Base-by-base conservation (phyloP, 2,888 invertebrate species). In the Dasysyrphus tricinctus region DNA sequence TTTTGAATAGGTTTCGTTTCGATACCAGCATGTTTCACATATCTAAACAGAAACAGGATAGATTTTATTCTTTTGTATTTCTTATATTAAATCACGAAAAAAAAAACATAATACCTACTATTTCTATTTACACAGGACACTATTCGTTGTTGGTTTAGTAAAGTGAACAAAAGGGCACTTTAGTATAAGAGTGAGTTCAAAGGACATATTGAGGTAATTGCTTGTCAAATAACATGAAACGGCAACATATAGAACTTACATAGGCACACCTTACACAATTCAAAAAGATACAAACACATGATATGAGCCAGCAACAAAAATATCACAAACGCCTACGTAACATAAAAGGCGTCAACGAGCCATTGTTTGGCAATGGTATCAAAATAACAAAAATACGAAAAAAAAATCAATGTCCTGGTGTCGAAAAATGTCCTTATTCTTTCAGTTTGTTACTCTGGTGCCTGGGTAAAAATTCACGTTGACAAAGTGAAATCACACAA, bases 221-320 rank as follows among this genome's bases (percentile, higher is more conserved):
- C 77, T 78, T 82, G 78, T 82, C 82, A 82, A 82, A 82, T 78
- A 78, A 82, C 69, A 59, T 61, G 73, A 73, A 82, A 82, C 77
- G 59, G 51, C 24, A 24, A 57, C 57, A 81, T 65, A 81, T 67
- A 72, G 65, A 76, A 81, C 72, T 65, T 54, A 44, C 29, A 63
- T 14, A 24, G 1, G 3, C 1, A 83, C 47, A 49, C 65, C 44
- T 82, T 83, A 74, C 61, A 74, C 74, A 69, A 77, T 82, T 34
- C 59, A 61, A 78, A 44, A 56, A 67, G 51, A 77, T 72, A 77
- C 63, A 47, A 7, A 65, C 65, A 65, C 24, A 39, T 59, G 34
- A 70, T 44, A 24, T 44, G 11, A 24, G 57, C 29, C 37, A 63
- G 34, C 47, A 69, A 77, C 61, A 78, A 70, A 24, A 78, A 74